Evolutionary conservation across 2,797 vertebrate species (phyloP).

Genomic region (Falco naumanni): DNA sequence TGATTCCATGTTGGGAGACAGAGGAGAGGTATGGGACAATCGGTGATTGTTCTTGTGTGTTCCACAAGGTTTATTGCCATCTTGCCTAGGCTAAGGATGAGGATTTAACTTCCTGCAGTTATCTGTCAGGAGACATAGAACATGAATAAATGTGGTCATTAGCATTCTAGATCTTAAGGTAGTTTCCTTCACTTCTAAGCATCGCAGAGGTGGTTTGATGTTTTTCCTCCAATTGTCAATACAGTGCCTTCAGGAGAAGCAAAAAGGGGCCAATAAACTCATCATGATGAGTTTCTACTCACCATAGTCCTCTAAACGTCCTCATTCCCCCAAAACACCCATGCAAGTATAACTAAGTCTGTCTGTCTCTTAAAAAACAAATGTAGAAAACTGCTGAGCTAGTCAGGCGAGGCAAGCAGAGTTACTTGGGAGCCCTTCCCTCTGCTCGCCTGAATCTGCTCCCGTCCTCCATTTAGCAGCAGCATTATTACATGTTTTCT

Average conservation of each 20-base stretch:
- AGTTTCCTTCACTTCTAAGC: not conserved
- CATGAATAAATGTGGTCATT: not conserved
- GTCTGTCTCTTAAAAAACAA: not conserved
- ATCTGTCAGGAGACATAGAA: not conserved
- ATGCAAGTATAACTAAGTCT: not conserved
- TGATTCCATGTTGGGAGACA: constrained; percentile 95
- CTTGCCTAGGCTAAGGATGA: not conserved
- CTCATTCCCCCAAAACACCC: not conserved
- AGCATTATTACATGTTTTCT: not conserved
- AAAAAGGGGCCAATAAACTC: not conserved
- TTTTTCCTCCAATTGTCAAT: not conserved
- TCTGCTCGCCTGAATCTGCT: not conserved
- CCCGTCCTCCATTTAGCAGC: not conserved
- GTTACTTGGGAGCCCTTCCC: not conserved
- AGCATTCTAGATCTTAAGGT: not conserved
- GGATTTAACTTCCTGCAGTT: not conserved
- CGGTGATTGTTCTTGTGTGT: not conserved
- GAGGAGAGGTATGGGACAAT: constrained; percentile 87
- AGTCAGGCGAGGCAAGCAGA: not conserved
- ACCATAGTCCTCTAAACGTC: not conserved
- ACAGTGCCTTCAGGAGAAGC: not conserved
- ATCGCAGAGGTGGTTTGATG: not conserved
- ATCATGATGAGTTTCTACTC: not conserved
- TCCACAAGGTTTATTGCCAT: not conserved
- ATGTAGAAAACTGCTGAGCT: not conserved